phyloP scores from a whole-genome alignment of 2,113 vertebrate genomes.

The Leucosticte australis region DNA sequence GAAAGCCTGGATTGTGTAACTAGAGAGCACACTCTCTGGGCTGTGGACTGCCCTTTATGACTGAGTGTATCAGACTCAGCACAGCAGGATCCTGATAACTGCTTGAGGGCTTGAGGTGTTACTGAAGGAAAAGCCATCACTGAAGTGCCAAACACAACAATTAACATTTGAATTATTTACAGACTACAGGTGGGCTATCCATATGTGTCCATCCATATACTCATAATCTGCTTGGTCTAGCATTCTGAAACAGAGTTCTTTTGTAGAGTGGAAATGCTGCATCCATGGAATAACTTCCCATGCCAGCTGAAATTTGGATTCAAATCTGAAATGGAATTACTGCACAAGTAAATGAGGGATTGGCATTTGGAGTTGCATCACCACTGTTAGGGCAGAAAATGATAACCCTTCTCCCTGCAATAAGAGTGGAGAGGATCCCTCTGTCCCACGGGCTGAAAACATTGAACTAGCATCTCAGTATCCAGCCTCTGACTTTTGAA shows the following conservation, averaged over 20 bases:
- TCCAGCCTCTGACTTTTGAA: neutral
- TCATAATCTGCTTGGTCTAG: neutral
- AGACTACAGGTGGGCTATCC: conserved; percentile 29
- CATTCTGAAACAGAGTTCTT: neutral
- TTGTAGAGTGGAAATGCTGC: neutral
- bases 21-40: neutral
- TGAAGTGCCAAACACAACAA: conserved; percentile 39
- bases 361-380: neutral
- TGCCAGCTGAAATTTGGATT: neutral
- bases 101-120: conserved; percentile 27
- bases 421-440: neutral
- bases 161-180: conserved; percentile 62
- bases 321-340: neutral
- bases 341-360: neutral
- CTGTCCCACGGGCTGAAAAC: neutral
- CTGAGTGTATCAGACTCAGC: neutral
- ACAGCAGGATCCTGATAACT: conserved; percentile 37
- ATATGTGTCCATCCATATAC: neutral
- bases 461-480: neutral
- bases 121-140: conserved; percentile 10
- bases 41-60: conserved; percentile 9
- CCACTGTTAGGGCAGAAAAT: neutral
- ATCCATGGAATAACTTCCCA: neutral
- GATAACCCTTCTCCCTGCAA: neutral
- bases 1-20: neutral